Evolutionary conservation across 2,113 vertebrate species (phyloP).

Genomic region (Myiagra hebetior): DNA sequence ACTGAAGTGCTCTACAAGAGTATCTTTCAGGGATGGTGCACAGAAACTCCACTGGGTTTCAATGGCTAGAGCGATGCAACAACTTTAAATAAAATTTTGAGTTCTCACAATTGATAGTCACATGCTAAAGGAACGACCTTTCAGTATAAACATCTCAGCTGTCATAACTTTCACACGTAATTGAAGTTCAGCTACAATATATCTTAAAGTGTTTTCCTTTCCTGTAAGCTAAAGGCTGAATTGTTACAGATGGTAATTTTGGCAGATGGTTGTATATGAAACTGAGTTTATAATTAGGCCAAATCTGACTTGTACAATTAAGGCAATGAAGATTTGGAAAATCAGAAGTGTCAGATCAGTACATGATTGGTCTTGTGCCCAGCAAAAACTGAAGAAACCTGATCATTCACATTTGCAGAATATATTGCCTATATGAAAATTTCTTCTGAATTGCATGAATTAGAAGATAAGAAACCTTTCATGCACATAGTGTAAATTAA

Average conservation of each 20-base stretch:
- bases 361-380: background rate
- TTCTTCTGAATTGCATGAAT: background rate
- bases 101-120: background rate
- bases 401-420: background rate
- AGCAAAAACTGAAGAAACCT: background rate
- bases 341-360: background rate
- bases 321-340: slow-evolving; percentile 39
- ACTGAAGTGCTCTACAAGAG: background rate
- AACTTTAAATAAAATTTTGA: background rate
- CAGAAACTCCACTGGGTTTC: background rate
- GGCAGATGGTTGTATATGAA: slow-evolving; percentile 37
- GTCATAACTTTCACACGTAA: background rate
- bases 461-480: background rate
- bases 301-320: slow-evolving; percentile 41
- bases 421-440: background rate
- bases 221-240: background rate
- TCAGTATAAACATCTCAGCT: background rate
- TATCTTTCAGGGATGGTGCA: background rate
- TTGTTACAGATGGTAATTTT: slow-evolving; percentile 52
- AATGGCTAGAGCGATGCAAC: background rate
- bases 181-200: background rate
- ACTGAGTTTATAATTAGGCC: slow-evolving; percentile 48
- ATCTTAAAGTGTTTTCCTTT: slow-evolving; percentile 27
- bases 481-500: background rate
- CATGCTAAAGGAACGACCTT: background rate